These are phyloP conservation scores for Cheilosia urbana DNA, from an alignment of 2,888 invertebrate genomes.

Conservation along the genomic window DNA sequence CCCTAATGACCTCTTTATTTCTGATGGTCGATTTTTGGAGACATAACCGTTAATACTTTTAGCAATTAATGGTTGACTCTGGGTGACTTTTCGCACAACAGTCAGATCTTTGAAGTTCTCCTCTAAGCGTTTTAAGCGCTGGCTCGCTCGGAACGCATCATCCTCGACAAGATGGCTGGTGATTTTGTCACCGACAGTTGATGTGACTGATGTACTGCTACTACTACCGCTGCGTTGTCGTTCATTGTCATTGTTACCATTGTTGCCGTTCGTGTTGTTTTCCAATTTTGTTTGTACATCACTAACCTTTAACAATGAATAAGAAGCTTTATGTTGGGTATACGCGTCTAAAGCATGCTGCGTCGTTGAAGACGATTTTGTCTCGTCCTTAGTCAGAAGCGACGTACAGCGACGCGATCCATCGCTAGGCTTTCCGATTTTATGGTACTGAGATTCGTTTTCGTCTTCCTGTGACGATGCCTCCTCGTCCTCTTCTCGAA, in stretches of 20 bases:
- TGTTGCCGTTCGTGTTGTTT: slow-evolving; percentile 76
- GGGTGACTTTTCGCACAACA: slow-evolving; percentile 68
- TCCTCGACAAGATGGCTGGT: slow-evolving; percentile 70
- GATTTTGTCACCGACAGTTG: slow-evolving; percentile 78
- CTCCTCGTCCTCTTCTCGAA: slow-evolving; percentile 18
- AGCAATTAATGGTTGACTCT: slow-evolving; percentile 30
- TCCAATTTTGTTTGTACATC: slow-evolving; percentile 75
- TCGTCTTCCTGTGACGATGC: slow-evolving; percentile 17
- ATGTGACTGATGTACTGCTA: slow-evolving; percentile 77
- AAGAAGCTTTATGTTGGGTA: slow-evolving; percentile 62
- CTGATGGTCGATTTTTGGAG: slow-evolving; percentile 60
- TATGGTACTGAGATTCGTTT: slow-evolving; percentile 29
- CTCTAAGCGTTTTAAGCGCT: slow-evolving; percentile 84
- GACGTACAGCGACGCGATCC: slow-evolving; percentile 60
- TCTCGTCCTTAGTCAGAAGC: slow-evolving; percentile 22
- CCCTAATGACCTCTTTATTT: slow-evolving; percentile 58
- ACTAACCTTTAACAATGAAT: slow-evolving; percentile 78
- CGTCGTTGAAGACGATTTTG: slow-evolving; percentile 29
- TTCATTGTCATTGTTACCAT: slow-evolving; percentile 69
- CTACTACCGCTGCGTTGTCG: slow-evolving; percentile 51
- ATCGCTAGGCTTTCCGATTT: slow-evolving; percentile 48
- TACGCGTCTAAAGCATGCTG: slow-evolving; percentile 43
- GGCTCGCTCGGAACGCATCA: slow-evolving; percentile 83
- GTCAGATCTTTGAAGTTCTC: slow-evolving; percentile 82
- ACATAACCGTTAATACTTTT: slow-evolving; percentile 32